Conservation (phyloP, 2,113 vertebrate genomes). For the Nymphicus hollandicus region DNA sequence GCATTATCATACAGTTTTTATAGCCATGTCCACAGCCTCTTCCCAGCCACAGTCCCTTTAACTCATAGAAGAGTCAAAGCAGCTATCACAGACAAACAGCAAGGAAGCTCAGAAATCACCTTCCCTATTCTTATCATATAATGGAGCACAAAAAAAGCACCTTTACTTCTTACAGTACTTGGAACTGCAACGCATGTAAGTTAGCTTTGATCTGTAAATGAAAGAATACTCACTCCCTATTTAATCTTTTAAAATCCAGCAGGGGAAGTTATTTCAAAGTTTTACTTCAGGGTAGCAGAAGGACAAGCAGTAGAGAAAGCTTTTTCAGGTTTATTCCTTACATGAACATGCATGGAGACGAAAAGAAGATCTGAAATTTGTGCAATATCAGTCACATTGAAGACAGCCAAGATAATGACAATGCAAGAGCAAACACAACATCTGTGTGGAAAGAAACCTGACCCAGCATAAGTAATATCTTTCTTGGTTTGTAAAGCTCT, state of each 20-base stretch:
- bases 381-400: slow-evolving; percentile 1
- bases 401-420: slow-evolving; percentile 33
- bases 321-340: not conserved
- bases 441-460: slow-evolving; percentile 27
- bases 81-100: not conserved
- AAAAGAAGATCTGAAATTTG: not conserved
- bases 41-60: not conserved
- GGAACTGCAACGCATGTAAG: not conserved
- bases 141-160: not conserved
- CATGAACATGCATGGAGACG: not conserved
- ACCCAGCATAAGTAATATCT: slow-evolving; percentile 12
- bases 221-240: not conserved
- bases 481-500: slow-evolving; percentile 22
- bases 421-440: slow-evolving; percentile 24
- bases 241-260: not conserved
- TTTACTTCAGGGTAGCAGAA: not conserved
- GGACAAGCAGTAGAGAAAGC: not conserved
- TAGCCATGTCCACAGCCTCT: not conserved
- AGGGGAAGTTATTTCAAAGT: not conserved
- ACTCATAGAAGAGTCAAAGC: not conserved
- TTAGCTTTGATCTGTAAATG: not conserved
- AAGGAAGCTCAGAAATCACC: not conserved
- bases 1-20: not conserved
- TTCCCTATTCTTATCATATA: not conserved
- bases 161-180: not conserved